Percentiles rank a stretch among this genome's conserved stretches.
These are phyloP conservation scores for Ophion slaviceki DNA, from an alignment of 2,888 invertebrate genomes.

Conservation along the genomic window DNA sequence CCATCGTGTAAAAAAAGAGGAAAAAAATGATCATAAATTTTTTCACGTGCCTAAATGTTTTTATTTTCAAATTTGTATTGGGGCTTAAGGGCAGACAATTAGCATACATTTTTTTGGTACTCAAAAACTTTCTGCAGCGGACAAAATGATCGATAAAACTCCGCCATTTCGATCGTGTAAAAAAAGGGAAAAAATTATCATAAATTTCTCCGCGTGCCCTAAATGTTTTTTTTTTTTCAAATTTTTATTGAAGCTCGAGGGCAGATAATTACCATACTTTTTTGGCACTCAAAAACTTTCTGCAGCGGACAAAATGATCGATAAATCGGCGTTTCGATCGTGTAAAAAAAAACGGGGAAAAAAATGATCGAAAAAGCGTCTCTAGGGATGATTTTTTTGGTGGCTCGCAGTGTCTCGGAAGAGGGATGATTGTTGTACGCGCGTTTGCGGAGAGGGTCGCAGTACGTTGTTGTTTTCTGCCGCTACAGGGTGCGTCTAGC, in stretches of 20 bases:
- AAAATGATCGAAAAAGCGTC: not conserved
- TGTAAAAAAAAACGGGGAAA: not conserved
- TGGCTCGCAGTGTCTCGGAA: slow-evolving; percentile 40
- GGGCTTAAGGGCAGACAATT: not conserved
- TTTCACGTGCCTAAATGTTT: not conserved
- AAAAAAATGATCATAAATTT: not conserved
- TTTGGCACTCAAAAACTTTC: not conserved
- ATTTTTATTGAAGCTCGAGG: not conserved
- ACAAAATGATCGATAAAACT: slow-evolving; percentile 7
- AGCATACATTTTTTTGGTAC: not conserved
- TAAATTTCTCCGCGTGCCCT: not conserved
- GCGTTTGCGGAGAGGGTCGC: slow-evolving; percentile 25
- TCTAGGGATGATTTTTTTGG: slow-evolving; percentile 19
- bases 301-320: not conserved
- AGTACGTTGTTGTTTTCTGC: slow-evolving; percentile 50
- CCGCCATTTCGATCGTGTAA: slow-evolving; percentile 11
- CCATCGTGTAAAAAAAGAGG: not conserved
- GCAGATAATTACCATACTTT: not conserved
- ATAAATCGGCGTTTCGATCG: slow-evolving; percentile 18
- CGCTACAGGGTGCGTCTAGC: slow-evolving; percentile 37
- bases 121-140: not conserved
- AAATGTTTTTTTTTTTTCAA: not conserved
- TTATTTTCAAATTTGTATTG: not conserved
- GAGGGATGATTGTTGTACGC: slow-evolving; percentile 61
- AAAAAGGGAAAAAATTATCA: not conserved